Evolutionary conservation across 2,113 vertebrate genomes (phyloP), one percentile per base, ranked within the genome.

Genomic region (Phalacrocorax carbo): DNA sequence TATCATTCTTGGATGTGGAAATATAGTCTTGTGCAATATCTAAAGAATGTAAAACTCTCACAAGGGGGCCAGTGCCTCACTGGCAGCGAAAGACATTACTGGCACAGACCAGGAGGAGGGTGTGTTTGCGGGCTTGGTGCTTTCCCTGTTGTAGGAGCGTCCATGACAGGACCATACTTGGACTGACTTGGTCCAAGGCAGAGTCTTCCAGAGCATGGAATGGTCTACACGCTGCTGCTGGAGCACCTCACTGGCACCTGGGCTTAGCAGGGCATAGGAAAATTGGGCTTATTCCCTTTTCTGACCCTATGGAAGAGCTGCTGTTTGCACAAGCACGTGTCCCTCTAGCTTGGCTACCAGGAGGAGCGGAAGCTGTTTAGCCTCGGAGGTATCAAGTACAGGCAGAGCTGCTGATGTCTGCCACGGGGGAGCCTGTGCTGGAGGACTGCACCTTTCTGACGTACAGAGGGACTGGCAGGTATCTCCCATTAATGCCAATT

Each of bases 1-100:
- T 90, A 64, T 95, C 87, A 66, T 82, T 82, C 34, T 81, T 76
- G 48, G 66, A 89, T 76, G 82, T 94, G 79, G 76, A 96, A 97
- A 86, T 81, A 86, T 13, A 60, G 91, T 80, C 86, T 52, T 73
- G 64, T 54, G 71, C 81, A 89, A 77, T 96, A 94, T 86, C 92
- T 93, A 92, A 97, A 93, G 94, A 94, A 89, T 71, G 57, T 54
- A 86, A 88, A 94, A 32, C 78, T 36, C 23, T 69, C 62, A 76
- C 76, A 92, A 79, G 88, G 65, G 64, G 25, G 68, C 38, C 44
- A 61, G 40, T 80, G 57, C 71, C 62, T 87, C 34, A 9, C 68
- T 84, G 76, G 86, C 49, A 82, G 49, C 5, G 2, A 73, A 72
- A 90, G 52, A 58, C 3, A 0, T 44, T 57, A 48, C 72, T 69